Base-by-base conservation (phyloP, 2,797 vertebrate genomes). In the Ibycter americanus region DNA sequence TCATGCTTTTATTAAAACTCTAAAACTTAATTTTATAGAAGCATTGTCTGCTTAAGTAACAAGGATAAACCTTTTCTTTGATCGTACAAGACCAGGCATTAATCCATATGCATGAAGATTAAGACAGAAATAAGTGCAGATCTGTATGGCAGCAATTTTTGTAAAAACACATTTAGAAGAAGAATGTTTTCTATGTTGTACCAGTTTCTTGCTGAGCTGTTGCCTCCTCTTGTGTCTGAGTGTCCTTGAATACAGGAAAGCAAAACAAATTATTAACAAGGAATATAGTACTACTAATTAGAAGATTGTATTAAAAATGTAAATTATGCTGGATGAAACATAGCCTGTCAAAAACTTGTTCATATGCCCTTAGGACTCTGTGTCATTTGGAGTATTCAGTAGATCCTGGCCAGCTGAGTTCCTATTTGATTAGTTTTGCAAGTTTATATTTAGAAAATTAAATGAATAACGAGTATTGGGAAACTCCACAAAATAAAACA, bases 21-120 rank as follows among this genome's bases (percentile, higher is more conserved):
- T 95, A 81, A 93, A 91, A 55, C 47, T 52, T 29, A 83, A 76
- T 93, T 90, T 96, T 95, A 72, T 58, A 76, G 80, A 89, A 90
- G 12, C 20, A 62, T 88, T 90, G 65, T 86, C 83, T 62, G 65
- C 49, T 84, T 93, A 91, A 78, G 72, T 73, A 95, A 71, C 40
- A 59, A 91, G 29, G 62, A 90, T 90, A 89, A 90, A 80, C 54
- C 14, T 95, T 96, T 93, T 78, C 72, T 82, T 87, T 56, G 44
- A 59, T 81, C 63, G 38, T 76, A 79, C 55, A 79, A 87, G 82
- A 54, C 27, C n/a, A 77, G 67, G 9, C 58, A 59, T 91, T 88
- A 93, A 87, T 91, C 72, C 18, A 49, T 73, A 68, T 31, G 26
- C 29, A 59, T 56, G 44, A 68, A 90, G 46, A 51, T 73, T 70